Evolutionary conservation across 2,797 vertebrate genomes (phyloP), one percentile per base, ranked within the genome.

Genomic region (Sebastes glaucus): DNA sequence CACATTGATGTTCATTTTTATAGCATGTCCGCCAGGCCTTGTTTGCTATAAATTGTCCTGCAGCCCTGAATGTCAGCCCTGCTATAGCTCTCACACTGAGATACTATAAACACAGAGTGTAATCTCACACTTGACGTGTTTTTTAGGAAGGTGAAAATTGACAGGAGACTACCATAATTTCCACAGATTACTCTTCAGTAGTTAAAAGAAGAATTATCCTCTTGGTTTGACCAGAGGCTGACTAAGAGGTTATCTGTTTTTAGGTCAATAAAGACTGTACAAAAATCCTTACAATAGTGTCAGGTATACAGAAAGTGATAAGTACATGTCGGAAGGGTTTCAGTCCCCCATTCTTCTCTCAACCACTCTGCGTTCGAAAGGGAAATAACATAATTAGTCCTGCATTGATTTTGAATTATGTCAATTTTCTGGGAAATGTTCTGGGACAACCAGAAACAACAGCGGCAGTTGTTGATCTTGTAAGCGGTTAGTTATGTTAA

Each of bases 341-440:
- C 49, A 78, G 18, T 73, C 13, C 8, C n/a, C n/a, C 5, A 8
- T 81, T 84, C 46, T 23, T 64, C 42, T 82, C 32, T 77, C n/a
- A 56, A 55, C 33, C 55, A 28, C 28, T n/a, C 2, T 38, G 60
- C 18, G 7, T 11, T 14, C 11, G n/a, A 70, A 60, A 33, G 38
- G 23, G 55, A 82, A 57, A 68, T 57, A 27, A 74, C 27, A 71
- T 59, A 87, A 89, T 91, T 74, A 85, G 28, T 66, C 32, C 65
- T 28, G 33, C 57, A 88, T 76, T 86, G 89, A 85, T 89, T 89
- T 32, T 52, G 23, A 81, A 81, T 69, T 35, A 82, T 46, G 72
- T 80, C 80, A 83, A 69, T 87, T 67, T 76, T 82, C 77, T 70
- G 42, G 62, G 65, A 46, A 86, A 83, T 42, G 38, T 42, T 42